Evolutionary conservation across 2,113 vertebrate species (phyloP).

Genomic region (Saguinus midas): DNA sequence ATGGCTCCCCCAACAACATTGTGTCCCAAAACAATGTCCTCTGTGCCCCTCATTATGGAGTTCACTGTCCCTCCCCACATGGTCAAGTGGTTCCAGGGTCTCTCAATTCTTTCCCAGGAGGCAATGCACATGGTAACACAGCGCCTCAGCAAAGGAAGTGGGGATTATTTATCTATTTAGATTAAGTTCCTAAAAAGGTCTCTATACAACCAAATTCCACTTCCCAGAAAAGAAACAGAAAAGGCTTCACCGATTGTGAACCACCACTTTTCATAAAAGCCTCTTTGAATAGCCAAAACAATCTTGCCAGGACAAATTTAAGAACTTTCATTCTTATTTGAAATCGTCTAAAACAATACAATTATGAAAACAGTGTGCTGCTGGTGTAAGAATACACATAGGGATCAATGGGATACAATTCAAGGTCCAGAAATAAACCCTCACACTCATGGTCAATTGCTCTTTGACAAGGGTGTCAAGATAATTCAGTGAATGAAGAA

Average conservation of each 20-base stretch:
- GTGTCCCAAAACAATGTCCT: background rate
- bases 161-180: background rate
- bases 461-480: background rate
- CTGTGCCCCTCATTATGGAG: background rate
- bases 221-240: background rate
- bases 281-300: background rate
- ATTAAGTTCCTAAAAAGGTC: background rate
- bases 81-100: no score
- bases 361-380: background rate
- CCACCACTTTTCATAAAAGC: background rate
- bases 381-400: background rate
- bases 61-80: background rate
- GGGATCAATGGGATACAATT: background rate
- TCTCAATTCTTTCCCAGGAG: background rate
- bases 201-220: background rate
- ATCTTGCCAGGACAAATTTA: background rate
- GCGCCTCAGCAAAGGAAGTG: background rate
- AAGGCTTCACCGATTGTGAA: background rate
- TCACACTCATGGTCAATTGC: background rate
- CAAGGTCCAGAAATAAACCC: background rate
- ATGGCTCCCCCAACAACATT: no score
- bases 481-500: no score
- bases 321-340: background rate
- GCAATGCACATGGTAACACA: no score
- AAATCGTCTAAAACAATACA: background rate